Conservation (phyloP, 2,888 invertebrate species). For the Rotaria socialis region DNA sequence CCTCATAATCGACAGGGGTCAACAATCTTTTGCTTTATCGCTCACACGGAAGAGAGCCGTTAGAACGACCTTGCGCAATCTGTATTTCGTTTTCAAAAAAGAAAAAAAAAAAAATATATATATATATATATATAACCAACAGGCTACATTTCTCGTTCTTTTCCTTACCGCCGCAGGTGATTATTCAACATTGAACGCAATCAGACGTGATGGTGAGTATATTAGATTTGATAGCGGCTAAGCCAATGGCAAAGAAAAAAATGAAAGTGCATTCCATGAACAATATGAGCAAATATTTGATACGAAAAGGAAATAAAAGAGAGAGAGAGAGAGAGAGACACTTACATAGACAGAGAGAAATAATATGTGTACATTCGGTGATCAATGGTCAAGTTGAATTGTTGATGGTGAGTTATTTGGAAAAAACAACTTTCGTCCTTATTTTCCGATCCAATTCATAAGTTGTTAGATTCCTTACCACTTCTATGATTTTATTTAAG, state of each 20-base stretch:
- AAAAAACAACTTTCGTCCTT: neutral
- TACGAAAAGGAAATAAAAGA: neutral
- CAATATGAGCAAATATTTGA: conserved; percentile 19
- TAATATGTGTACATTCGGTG: neutral
- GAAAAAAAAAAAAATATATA: neutral
- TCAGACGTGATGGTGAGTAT: conserved; percentile 29
- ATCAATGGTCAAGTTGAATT: conserved; percentile 26
- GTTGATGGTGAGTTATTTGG: conserved; percentile 9
- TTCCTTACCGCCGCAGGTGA: conserved; percentile 15
- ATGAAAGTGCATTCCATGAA: neutral
- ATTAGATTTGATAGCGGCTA: conserved; percentile 27
- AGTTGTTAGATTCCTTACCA: too few relatives aligned
- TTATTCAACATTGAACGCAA: conserved; percentile 28
- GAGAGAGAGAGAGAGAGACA: neutral
- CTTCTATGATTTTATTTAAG: too few relatives aligned
- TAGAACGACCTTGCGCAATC: conserved; percentile 12
- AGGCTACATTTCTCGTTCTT: neutral
- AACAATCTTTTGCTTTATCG: conserved; percentile 23
- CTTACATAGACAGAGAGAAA: neutral
- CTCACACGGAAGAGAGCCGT: conserved; percentile 4
- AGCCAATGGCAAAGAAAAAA: conserved; percentile 13
- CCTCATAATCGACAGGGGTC: conserved; percentile 19
- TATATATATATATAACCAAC: neutral
- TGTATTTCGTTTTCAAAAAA: conserved; percentile 21
- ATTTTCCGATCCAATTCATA: neutral